Evolutionary conservation across 2,113 vertebrate genomes (phyloP).

Genomic region (Miniopterus natalensis): DNA sequence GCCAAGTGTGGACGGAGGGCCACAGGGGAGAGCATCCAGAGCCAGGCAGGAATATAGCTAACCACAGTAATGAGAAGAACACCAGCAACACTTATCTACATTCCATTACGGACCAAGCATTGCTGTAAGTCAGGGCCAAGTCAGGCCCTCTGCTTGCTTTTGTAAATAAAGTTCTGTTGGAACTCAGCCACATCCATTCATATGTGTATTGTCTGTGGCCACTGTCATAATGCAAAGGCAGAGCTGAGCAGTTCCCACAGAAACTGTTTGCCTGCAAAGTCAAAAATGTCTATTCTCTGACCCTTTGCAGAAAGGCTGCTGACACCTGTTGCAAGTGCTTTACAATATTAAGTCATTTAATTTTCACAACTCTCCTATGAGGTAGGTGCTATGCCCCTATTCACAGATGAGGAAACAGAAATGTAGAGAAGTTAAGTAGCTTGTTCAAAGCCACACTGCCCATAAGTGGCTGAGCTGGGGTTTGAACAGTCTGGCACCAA

Average conservation of each 20-base stretch:
- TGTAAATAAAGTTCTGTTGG: slow-evolving; percentile 23
- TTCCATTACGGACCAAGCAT: neutral
- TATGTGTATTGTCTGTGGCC: neutral
- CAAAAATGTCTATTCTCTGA: neutral
- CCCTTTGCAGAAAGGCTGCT: neutral
- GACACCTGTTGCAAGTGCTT: neutral
- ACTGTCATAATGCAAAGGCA: neutral
- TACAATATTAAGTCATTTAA: neutral
- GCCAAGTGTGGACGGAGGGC: neutral
- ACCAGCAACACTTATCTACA: neutral
- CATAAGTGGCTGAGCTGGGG: neutral
- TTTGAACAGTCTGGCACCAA: neutral
- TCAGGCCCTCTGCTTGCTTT: neutral
- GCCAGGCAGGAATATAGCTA: neutral
- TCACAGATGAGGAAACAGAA: neutral
- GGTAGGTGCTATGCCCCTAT: neutral
- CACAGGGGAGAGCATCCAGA: neutral
- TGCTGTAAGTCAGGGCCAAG: neutral
- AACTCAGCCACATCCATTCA: neutral
- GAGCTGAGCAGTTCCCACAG: neutral
- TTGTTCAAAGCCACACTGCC: neutral
- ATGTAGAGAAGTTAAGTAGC: neutral
- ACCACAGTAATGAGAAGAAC: neutral
- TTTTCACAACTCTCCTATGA: neutral
- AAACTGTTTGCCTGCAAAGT: neutral